Evolutionary conservation across 2,113 vertebrate species (phyloP), one percentile per base, ranked within the genome.

Genomic region (Pygathrix nemaeus): DNA sequence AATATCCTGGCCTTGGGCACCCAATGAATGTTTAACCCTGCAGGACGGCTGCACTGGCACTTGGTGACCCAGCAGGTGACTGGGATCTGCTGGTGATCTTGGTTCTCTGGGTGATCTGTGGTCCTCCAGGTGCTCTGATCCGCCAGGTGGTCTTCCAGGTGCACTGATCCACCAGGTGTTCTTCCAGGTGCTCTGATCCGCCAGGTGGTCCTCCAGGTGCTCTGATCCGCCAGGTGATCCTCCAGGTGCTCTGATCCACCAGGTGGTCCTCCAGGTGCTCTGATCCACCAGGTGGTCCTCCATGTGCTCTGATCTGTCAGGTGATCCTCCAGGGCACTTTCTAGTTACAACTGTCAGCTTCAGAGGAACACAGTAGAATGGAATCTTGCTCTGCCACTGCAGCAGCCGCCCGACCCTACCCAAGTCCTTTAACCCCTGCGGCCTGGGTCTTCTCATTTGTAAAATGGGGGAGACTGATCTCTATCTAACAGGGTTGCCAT

Each of bases 311-410:
- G 48, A 50, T 50, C 48, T 1, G 3, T 13, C 48, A 50, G 48
- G 48, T 50, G 48, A 0, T 50, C 48, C 48, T 50, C 48, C 48
- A 50, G 48, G 48, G 27, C 43, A 18, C 8, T 21, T 35, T 21
- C 0, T 6, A 6, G 13, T 66, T 14, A 59, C 6, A 3, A 6
- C 23, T 0, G 0, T 48, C 38, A 40, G 17, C 38, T 14, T 21
- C 30, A 32, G 14, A 40, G 13, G 10, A 40, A 80, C 59, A 55
- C 17, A 2, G 40, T 7, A 0, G 18, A 23, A 8, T 9, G 14
- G 78, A 9, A 21, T 88, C 21, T 61, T 25, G 20, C 55, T 38
- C 73, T 1, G 32, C 2, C 30, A 18, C 59, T 0, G 6, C 13
- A 25, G n/a, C 2, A 52, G 52, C 45, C 3, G 0, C 3, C 4